Base-by-base conservation (phyloP, 2,797 vertebrate species). In the Holocentrus rufus region DNA sequence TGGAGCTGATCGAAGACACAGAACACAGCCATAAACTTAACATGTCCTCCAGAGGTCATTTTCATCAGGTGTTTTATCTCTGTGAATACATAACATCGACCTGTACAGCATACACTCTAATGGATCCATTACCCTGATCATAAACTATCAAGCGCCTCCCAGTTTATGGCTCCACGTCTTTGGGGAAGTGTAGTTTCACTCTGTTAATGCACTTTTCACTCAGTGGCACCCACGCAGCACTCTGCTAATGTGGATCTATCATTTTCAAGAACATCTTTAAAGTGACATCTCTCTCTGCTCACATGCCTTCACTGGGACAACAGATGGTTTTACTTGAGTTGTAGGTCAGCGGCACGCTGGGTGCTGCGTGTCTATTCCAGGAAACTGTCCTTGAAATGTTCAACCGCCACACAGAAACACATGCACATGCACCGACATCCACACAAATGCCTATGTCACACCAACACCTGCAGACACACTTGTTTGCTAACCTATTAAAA, bases 1-100 rank as follows among this genome's bases (percentile, higher is more conserved):
- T 14, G 96, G 96, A 84, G 94, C 98, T 99, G 86, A 69, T 82
- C 84, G 85, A 86, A 85, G 27, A 91, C 15, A 75, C 47, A 82
- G 2, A 65, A 30, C 2, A 31, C 18, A 79, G 42, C n/a, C n/a
- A n/a, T n/a, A 11, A 20, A 44, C 17, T 25, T 46, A 42, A 61
- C 10, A 22, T 46, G 15, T 22, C 66, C 50, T 62, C 42, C 18
- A 56, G 20, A 27, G 23, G 4, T 15, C 7, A 31, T 52, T 46
- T 31, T 14, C 25, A 34, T 22, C 34, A 31, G 39, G 23, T 42
- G 18, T 1, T 77, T 58, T 22, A 58, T 10, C 57, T 18, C 47
- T 23, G 65, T 68, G 49, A 70, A 57, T 64, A 49, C 17, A 58
- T 52, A 22, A 42, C 34, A 58, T 54, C 1, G 6, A 59, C n/a